phyloP scores from a whole-genome alignment of 2,888 invertebrate genomes.

The Pachycephus smyrnensis region DNA sequence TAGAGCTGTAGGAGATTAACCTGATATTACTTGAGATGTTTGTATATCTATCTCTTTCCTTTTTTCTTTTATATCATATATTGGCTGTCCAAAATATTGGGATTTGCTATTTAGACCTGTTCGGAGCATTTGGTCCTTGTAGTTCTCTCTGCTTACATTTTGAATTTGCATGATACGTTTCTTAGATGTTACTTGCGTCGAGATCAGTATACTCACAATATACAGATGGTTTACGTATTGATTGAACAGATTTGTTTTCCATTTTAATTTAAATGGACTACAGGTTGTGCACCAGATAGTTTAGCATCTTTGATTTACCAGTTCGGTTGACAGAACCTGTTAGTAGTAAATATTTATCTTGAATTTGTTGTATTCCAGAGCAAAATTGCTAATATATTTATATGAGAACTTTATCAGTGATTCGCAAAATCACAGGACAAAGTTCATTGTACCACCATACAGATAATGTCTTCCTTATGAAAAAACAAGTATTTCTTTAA shows the following conservation, averaged over 20 bases:
- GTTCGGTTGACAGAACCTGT: neutral
- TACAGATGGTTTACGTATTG: neutral
- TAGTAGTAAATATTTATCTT: neutral
- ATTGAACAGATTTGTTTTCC: neutral
- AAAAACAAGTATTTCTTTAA: neutral
- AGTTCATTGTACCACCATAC: neutral
- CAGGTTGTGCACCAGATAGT: neutral
- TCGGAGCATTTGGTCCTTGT: neutral
- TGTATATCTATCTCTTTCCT: conserved; percentile 2
- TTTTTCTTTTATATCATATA: neutral
- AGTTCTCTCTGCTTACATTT: neutral
- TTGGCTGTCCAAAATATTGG: neutral
- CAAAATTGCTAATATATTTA: neutral
- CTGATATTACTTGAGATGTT: neutral
- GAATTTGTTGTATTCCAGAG: neutral
- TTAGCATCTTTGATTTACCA: neutral
- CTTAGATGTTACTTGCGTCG: neutral
- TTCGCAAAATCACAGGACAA: neutral
- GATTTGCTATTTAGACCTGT: neutral
- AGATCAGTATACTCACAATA: neutral
- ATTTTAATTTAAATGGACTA: neutral
- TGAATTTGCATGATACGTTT: neutral
- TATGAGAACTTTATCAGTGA: neutral
- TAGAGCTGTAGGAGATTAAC: neutral
- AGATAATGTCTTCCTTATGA: neutral